Percentiles rank a stretch among this genome's conserved stretches.
Conservation (phyloP, 35 echinoderm and acorn worm genomes). For the Chiridota heheva region DNA sequence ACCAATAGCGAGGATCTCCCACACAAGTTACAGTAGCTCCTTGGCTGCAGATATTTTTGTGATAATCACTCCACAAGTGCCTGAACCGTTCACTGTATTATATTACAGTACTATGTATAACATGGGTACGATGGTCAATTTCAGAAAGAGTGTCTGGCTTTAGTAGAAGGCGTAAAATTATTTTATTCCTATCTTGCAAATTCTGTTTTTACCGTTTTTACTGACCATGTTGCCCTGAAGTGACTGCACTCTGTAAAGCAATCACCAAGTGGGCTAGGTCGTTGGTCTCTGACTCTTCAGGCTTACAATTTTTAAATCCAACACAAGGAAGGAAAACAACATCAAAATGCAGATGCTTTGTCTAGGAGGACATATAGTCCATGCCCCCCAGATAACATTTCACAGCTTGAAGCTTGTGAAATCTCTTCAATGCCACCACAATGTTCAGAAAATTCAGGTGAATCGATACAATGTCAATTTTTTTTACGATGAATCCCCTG, state of each 20-base stretch:
- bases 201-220: background rate
- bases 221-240: constrained; percentile 49
- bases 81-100: no score
- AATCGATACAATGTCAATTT: no score
- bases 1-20: no score
- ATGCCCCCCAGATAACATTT: background rate
- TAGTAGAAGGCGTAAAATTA: constrained; percentile 23
- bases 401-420: background rate
- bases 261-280: constrained; percentile 16
- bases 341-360: constrained; percentile 37
- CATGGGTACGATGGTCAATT: no score
- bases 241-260: constrained; percentile 28
- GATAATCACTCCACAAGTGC: no score
- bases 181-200: constrained; percentile 34
- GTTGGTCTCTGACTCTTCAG: constrained; percentile 43
- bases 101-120: no score
- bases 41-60: no score
- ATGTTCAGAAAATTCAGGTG: background rate
- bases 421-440: background rate
- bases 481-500: background rate
- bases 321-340: constrained; percentile 34
- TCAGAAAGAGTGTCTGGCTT: constrained; percentile 38
- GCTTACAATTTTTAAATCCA: constrained; percentile 44
- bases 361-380: constrained; percentile 17
- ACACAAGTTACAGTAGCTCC: no score